Evolutionary conservation across 2,888 invertebrate species (phyloP), one percentile per base, ranked within the genome.

Genomic region (Imbricaverruca yamaguchii): DNA sequence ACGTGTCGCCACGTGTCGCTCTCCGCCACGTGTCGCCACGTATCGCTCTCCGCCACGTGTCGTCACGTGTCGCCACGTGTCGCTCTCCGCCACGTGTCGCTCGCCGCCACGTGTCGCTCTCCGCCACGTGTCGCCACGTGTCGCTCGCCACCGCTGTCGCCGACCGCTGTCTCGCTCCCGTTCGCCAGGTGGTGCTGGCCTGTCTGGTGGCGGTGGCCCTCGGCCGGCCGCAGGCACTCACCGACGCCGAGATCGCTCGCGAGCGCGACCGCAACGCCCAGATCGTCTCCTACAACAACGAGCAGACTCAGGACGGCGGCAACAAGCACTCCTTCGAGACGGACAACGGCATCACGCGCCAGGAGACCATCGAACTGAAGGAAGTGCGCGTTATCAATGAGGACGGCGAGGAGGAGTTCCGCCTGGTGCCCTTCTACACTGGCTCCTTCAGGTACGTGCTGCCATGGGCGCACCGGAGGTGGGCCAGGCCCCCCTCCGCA

Each of bases 121-220:
- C n/a, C n/a, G n/a, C n/a, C n/a, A n/a, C n/a, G n/a, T n/a, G 57
- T 11, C 57, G 11, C 12, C 57, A 13, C 12, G 57, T 57, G 57
- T 11, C 57, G 57, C 57, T 13, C 15, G 57, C 57, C 15, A 7
- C 11, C 57, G 12, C 57, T 11, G 11, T 15, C 12, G 57, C 57
- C 11, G 57, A 57, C 18, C 18, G 21, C 63, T 18, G 63, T 80
- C 4, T 80, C 4, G 39, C 39, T 39, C 39, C 39, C 39, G 39
- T 63, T 53, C 4, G 59, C 4, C 80, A 82, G 82, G 61, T 82
- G 15, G 15, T 81, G 23, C 74, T 82, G 55, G 81, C 82, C 74
- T 81, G 81, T 53, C 74, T 82, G 82, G 67, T 79, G 53, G 82
- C 82, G 57, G 74, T 79, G 56, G 82, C 80, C 80, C 53, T 67